Evolutionary conservation across 1,140 invertebrate genomes (phyloP), one percentile per base, ranked within the genome.

Genomic region (Ylistrum balloti): DNA sequence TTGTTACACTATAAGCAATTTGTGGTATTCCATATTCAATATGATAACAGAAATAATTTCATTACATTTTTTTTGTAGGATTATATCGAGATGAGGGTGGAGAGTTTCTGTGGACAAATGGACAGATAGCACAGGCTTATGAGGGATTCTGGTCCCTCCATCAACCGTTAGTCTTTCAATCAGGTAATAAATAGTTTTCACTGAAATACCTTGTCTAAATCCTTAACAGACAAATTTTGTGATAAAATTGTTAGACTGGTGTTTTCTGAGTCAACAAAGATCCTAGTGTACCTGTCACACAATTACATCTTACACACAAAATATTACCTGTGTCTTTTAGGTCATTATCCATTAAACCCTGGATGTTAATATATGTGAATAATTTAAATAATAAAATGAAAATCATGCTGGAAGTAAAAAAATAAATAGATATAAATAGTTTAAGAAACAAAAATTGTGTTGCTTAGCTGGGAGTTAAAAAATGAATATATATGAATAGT

Each of bases 81-180:
- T 90, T 90, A 35, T 48, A 90, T 56, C 45, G 86, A 74, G 87
- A 87, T 85, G 38, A 87, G 45, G 33, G 33, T 86, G 89, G 89
- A 20, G 22, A 90, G 28, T 90, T 87, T 56, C 28, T 33, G 22
- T 90, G 89, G 89, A 87, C 89, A 32, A 34, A 87, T 90, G 89
- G 89, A 87, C 38, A 90, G 89, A 33, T 87, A 90, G 89, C 89
- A 90, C 85, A 90, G n/a, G 89, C 34, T 74, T 28, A 87, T 32
- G 89, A 90, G 85, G 89, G 89, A 85, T 90, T 87, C 45, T 90
- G 89, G 89, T 11, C 86, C 20, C 32, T 87, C 45, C 33, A 86
- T 87, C 45, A 90, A 85, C 89, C 89, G 87, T 90, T 22, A 38
- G 86, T 34, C 86, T 87, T 87, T 87, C 86, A 87, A 87, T 38